These are phyloP conservation scores for Caenorhabditis panamensis DNA, from an alignment of 2,888 invertebrate species.

Conservation along the genomic window DNA sequence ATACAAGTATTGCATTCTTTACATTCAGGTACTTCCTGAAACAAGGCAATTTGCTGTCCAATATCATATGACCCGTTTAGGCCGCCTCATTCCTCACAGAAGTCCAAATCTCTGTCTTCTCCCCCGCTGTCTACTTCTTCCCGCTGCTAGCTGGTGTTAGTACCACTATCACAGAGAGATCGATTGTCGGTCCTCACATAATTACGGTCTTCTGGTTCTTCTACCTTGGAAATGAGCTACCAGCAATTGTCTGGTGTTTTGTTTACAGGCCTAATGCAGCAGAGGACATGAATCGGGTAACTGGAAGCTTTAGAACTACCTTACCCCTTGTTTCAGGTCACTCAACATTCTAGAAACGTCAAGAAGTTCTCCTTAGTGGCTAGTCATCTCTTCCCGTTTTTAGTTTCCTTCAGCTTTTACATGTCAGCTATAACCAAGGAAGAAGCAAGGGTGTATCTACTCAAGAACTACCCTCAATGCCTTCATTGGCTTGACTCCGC, in stretches of 20 bases:
- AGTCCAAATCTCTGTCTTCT: conserved; percentile 11
- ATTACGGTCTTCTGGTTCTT: conserved; percentile 8
- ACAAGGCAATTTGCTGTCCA: too few relatives aligned
- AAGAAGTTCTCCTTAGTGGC: not conserved
- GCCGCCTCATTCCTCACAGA: conserved; percentile 22
- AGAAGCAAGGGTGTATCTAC: not conserved
- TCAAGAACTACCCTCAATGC: conserved; percentile 11
- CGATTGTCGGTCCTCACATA: not conserved
- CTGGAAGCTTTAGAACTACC: too few relatives aligned
- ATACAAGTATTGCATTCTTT: conserved; percentile 34
- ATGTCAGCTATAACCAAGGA: not conserved
- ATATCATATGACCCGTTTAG: too few relatives aligned
- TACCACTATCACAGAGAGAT: too few relatives aligned
- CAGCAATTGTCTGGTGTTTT: conserved; percentile 11
- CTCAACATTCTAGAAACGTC: not conserved
- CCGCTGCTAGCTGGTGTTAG: conserved; percentile 30
- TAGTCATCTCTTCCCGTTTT: not conserved
- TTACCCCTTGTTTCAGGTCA: too few relatives aligned
- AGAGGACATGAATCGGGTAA: not conserved
- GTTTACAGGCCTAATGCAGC: conserved; percentile 25
- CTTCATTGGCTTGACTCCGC: not conserved
- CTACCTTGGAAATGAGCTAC: conserved; percentile 12
- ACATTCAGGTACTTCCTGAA: conserved; percentile 34
- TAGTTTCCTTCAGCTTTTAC: not conserved
- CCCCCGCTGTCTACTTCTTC: conserved; percentile 30